These are phyloP conservation scores for Crotalus helleri DNA, from an alignment of 2,113 vertebrate species.

Conservation along the genomic window DNA sequence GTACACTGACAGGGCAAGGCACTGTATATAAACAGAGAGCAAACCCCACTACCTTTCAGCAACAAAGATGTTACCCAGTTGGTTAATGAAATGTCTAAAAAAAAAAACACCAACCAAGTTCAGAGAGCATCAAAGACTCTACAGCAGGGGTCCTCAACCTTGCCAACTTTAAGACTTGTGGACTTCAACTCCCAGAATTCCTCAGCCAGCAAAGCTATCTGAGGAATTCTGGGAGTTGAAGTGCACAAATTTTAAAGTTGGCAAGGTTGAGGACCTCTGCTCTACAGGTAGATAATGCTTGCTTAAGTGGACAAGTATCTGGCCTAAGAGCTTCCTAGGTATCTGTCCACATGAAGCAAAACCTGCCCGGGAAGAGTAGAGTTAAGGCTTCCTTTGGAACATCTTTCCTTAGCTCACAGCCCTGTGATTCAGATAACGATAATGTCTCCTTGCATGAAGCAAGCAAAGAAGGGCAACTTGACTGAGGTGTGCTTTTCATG, in stretches of 20 bases:
- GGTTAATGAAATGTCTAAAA: not conserved
- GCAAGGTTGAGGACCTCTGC: too few relatives aligned
- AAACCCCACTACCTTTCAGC: not conserved
- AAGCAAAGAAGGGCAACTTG: not conserved
- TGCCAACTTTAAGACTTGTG: too few relatives aligned
- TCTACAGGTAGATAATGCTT: not conserved
- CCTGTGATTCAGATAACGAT: not conserved
- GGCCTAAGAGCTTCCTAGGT: not conserved
- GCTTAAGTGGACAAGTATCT: not conserved
- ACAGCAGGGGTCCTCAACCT: too few relatives aligned
- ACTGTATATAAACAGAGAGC: not conserved
- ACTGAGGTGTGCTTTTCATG: slow-evolving; percentile 20
- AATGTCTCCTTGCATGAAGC: not conserved
- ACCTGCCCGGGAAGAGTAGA: not conserved
- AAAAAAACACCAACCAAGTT: not conserved
- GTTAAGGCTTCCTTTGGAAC: not conserved
- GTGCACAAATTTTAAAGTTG: too few relatives aligned
- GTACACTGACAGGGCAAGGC: not conserved
- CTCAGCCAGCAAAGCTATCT: too few relatives aligned
- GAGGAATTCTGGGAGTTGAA: too few relatives aligned
- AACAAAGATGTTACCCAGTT: not conserved
- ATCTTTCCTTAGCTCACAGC: not conserved
- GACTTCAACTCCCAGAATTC: too few relatives aligned
- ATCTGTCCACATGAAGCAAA: not conserved
- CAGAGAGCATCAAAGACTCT: not conserved